These are phyloP conservation scores for Ypsolopha sequella DNA, from an alignment of 2,888 invertebrate genomes.

Conservation along the genomic window DNA sequence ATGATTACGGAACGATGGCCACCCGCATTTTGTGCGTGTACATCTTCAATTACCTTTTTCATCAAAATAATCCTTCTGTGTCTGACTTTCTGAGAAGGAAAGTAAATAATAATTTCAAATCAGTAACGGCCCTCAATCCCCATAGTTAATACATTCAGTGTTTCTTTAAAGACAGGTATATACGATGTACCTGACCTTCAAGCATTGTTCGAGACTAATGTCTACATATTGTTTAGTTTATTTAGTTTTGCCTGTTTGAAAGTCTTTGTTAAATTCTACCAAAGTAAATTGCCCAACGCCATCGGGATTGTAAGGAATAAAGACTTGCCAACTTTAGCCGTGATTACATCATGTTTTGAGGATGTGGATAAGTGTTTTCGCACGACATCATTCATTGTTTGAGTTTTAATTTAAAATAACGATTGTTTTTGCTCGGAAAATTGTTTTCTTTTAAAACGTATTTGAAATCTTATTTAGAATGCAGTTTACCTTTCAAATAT, in stretches of 20 bases:
- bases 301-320: neutral
- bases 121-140: no score
- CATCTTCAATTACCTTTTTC: no score
- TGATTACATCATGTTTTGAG: neutral
- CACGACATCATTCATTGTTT: neutral
- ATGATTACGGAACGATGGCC: neutral
- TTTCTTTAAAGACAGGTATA: neutral
- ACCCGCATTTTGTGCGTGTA: neutral
- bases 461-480: no score
- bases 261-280: neutral
- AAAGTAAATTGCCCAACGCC: neutral
- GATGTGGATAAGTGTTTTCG: neutral
- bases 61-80: no score
- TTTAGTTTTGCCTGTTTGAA: neutral
- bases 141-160: constrained; percentile 1
- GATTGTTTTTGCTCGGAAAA: no score
- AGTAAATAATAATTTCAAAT: no score
- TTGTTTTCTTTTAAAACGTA: no score
- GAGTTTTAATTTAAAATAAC: no score
- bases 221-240: neutral
- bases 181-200: neutral
- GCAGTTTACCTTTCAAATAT: no score
- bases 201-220: neutral
- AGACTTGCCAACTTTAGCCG: constrained; percentile 7
- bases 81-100: no score